A percentile compares a stretch with the other conserved stretches of the same genome.
Conservation (phyloP, 2,113 vertebrate genomes). For the Saccopteryx bilineata region DNA sequence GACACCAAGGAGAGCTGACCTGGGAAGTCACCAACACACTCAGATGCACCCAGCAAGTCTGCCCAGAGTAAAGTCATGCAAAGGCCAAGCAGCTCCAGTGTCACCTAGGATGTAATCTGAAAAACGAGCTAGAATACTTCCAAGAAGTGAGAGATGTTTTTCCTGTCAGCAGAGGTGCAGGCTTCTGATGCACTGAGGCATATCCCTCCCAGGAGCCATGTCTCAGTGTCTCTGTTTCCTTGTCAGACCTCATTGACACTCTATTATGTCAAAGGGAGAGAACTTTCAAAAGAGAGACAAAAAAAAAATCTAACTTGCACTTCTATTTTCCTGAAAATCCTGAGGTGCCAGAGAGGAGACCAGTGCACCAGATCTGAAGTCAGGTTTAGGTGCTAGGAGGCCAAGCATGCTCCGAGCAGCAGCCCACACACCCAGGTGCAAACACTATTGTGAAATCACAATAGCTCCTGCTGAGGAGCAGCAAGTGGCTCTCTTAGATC, state of each 20-base stretch:
- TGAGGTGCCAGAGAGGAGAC: neutral
- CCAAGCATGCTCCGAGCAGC: neutral
- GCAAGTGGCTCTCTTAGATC: neutral
- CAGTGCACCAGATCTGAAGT: neutral
- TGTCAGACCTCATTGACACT: neutral
- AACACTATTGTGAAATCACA: accelerated
- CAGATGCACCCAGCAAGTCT: neutral
- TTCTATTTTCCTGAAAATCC: conserved; percentile 36
- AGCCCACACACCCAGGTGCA: too few species aligned
- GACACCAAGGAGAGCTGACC: neutral
- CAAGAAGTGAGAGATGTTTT: neutral
- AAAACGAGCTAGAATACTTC: neutral
- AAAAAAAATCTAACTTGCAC: neutral
- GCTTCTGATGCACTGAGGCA: neutral
- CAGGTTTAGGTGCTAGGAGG: neutral
- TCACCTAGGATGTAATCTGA: neutral
- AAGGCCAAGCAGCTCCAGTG: neutral
- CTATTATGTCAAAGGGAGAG: neutral
- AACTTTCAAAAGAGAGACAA: neutral
- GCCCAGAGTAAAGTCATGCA: neutral
- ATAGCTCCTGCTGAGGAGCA: neutral
- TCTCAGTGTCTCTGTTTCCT: neutral
- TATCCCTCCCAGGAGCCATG: neutral
- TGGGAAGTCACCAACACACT: neutral
- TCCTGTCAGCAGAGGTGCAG: neutral